Conservation (phyloP, 2,113 vertebrate genomes). For the Myotis yumanensis region DNA sequence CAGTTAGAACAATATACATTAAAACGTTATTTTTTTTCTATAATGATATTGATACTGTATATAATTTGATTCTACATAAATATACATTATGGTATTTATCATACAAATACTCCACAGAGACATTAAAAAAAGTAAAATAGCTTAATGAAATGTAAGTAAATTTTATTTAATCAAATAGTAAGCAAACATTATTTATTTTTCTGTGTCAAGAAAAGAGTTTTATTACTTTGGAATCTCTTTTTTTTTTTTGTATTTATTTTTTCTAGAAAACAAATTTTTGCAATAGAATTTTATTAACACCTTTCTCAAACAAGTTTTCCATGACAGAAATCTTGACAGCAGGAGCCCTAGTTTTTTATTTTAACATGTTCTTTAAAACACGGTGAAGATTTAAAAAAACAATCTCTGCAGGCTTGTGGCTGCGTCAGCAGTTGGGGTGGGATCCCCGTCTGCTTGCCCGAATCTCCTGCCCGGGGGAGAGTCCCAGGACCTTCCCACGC, state of each 20-base stretch:
- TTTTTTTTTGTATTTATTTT: slow-evolving; percentile 80
- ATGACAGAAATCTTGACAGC: slow-evolving; percentile 83
- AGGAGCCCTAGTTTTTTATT: slow-evolving; percentile 79
- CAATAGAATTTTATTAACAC: slow-evolving; percentile 84
- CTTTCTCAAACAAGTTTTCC: slow-evolving; percentile 83
- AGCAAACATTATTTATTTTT: slow-evolving; percentile 82
- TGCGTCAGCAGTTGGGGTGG: slow-evolving; percentile 76
- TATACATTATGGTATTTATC: slow-evolving; percentile 87
- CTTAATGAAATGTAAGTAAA: slow-evolving; percentile 88
- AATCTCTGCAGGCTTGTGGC: slow-evolving; percentile 77
- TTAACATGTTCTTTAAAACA: slow-evolving; percentile 77
- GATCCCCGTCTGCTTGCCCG: slow-evolving; percentile 37
- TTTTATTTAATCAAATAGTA: slow-evolving; percentile 86
- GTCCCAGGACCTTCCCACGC: slow-evolving; percentile 65
- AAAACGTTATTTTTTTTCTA: slow-evolving; percentile 87
- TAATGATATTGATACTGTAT: slow-evolving; percentile 86
- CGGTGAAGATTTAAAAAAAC: slow-evolving; percentile 77
- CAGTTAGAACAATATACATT: slow-evolving; percentile 89
- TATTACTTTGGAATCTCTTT: slow-evolving; percentile 88
- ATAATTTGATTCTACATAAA: slow-evolving; percentile 90
- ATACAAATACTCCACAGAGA: slow-evolving; percentile 90
- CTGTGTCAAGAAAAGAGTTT: slow-evolving; percentile 84
- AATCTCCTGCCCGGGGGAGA: slow-evolving; percentile 62
- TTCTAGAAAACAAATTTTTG: slow-evolving; percentile 84
- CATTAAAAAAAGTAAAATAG: slow-evolving; percentile 89